Conservation (phyloP, 2,113 vertebrate species). For the Eira barbara region DNA sequence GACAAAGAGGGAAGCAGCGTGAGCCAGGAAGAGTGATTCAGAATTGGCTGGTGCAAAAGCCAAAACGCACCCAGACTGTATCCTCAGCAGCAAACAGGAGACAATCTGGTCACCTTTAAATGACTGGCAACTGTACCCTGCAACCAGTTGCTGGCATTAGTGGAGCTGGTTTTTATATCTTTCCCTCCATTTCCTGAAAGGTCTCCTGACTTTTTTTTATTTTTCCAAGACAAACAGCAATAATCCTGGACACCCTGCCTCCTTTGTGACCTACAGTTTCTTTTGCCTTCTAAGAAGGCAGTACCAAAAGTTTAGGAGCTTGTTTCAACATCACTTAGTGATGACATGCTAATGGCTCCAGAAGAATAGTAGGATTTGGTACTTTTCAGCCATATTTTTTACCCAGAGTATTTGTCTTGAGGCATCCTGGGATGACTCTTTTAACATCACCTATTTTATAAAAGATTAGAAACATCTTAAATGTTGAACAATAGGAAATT, state of each 20-base stretch:
- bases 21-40: slow-evolving; percentile 75
- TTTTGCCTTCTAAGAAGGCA: neutral
- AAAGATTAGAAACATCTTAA: neutral
- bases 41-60: slow-evolving; percentile 67
- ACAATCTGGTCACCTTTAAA: slow-evolving; percentile 62
- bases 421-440: neutral
- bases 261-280: neutral
- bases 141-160: slow-evolving; percentile 45
- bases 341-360: neutral
- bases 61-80: slow-evolving; percentile 72
- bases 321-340: neutral
- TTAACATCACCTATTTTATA: neutral
- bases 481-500: neutral
- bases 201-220: neutral
- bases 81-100: slow-evolving; percentile 63
- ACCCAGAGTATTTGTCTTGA: neutral
- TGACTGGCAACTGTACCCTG: slow-evolving; percentile 36
- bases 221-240: neutral
- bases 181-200: slow-evolving; percentile 42
- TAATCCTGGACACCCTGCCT: neutral
- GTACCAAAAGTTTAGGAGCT: neutral
- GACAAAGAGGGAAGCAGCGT: slow-evolving; percentile 68
- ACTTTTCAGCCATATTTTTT: neutral
- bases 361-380: neutral
- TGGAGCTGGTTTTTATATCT: slow-evolving; percentile 42